These are phyloP conservation scores for Drosophila mayri DNA, from an alignment of 1,140 invertebrate species.

Conservation along the genomic window DNA sequence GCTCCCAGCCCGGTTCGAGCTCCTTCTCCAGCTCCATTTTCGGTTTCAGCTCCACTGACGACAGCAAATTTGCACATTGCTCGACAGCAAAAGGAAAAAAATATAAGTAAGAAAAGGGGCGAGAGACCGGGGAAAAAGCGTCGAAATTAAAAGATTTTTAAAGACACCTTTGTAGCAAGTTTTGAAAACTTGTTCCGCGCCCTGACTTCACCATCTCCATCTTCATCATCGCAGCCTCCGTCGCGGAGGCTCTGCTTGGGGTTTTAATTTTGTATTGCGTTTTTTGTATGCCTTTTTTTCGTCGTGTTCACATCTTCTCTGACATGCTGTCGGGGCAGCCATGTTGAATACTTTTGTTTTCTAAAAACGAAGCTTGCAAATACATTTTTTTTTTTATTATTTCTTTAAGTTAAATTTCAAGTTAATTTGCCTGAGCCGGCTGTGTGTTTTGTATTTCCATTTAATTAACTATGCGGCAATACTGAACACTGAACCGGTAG, in stretches of 20 bases:
- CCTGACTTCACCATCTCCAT: conserved; percentile 58
- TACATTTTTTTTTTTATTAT: conserved; percentile 33
- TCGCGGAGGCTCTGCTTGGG: conserved; percentile 28
- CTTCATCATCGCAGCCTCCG: conserved; percentile 54
- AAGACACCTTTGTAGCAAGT: conserved; percentile 82
- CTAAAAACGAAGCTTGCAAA: conserved; percentile 58
- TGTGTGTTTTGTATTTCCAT: conserved; percentile 50
- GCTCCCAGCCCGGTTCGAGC: conserved; percentile 9
- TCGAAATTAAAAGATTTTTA: conserved; percentile 83
- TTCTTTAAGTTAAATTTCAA: conserved; percentile 55
- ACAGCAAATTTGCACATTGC: conserved; percentile 76
- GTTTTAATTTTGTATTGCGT: conserved; percentile 50
- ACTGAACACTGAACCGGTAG: conserved; percentile 37
- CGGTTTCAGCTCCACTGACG: conserved; percentile 40
- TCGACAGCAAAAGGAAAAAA: conserved; percentile 25
- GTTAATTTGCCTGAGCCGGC: conserved; percentile 52
- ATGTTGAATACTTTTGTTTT: conserved; percentile 84
- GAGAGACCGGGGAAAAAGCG: conserved; percentile 45
- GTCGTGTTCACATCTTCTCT: conserved; percentile 48
- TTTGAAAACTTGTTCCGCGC: conserved; percentile 77
- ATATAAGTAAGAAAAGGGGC: conserved; percentile 7
- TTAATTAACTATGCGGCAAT: conserved; percentile 52
- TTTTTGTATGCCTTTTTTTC: conserved; percentile 23
- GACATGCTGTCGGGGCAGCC: conserved; percentile 67
- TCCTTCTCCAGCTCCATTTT: conserved; percentile 33